These are phyloP conservation scores for Hypena proboscidalis DNA, from an alignment of 2,888 invertebrate genomes.

Conservation along the genomic window DNA sequence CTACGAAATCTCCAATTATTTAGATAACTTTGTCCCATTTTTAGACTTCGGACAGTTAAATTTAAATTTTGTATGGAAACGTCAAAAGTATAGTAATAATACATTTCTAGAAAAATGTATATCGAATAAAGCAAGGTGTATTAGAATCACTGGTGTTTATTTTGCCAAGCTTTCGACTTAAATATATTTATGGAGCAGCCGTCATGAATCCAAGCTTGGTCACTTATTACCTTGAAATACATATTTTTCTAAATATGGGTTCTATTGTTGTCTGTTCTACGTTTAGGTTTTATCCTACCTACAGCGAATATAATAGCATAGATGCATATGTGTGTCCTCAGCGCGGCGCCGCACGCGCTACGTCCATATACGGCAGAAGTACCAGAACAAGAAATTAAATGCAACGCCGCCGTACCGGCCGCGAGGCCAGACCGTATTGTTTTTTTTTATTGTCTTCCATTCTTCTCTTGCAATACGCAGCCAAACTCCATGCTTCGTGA, in stretches of 20 bases:
- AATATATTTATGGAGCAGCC: background rate
- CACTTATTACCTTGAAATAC: conserved; percentile 16
- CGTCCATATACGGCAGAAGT: conserved; percentile 75
- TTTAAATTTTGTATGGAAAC: no score
- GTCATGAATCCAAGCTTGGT: background rate
- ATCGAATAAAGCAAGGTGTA: no score
- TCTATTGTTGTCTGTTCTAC: conserved; percentile 27
- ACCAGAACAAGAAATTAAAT: conserved; percentile 79
- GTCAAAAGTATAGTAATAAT: no score
- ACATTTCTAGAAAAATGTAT: no score
- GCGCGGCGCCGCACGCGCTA: conserved; percentile 72
- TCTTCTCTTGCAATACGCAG: conserved; percentile 33
- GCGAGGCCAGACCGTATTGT: conserved; percentile 66
- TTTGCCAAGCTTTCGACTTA: background rate
- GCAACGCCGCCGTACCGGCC: conserved; percentile 51
- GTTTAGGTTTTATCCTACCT: conserved; percentile 4
- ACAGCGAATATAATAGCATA: conserved; percentile 44
- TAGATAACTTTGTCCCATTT: no score
- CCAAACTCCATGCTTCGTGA: conserved; percentile 30
- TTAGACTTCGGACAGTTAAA: no score
- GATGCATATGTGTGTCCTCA: conserved; percentile 50
- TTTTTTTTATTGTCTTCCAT: conserved; percentile 68
- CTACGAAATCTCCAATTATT: no score
- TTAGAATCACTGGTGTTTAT: background rate
- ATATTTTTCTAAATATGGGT: conserved; percentile 44